Percentiles rank a stretch among this genome's conserved stretches.
Conservation (phyloP, 2,888 invertebrate species). For the Pachliopta kotzebuea region DNA sequence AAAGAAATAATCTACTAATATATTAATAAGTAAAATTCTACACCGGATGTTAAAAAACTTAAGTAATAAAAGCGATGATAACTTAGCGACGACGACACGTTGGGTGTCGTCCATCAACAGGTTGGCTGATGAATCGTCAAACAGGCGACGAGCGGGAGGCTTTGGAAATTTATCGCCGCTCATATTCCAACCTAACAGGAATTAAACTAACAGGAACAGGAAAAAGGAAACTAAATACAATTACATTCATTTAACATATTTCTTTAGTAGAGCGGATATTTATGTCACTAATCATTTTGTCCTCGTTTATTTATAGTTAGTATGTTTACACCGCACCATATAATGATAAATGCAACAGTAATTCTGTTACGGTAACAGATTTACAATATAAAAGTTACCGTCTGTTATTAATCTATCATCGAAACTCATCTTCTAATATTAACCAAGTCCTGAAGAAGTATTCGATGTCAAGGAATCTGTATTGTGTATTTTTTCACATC, state of each 20-base stretch:
- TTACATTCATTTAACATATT: not conserved
- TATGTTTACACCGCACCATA: too few species aligned
- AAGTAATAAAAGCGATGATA: conserved; percentile 4
- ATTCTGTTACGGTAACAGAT: too few species aligned
- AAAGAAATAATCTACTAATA: not conserved
- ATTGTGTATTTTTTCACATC: too few species aligned
- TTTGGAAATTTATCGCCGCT: conserved; percentile 19
- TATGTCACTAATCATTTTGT: too few species aligned
- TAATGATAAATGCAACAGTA: too few species aligned
- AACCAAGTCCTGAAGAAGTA: too few species aligned
- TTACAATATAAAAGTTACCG: too few species aligned
- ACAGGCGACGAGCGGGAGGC: conserved; percentile 1
- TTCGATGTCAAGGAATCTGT: too few species aligned
- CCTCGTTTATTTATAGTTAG: too few species aligned
- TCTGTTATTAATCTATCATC: too few species aligned
- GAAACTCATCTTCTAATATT: too few species aligned
- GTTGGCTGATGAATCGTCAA: not conserved
- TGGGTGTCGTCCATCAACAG: not conserved
- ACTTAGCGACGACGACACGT: not conserved
- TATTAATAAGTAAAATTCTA: not conserved
- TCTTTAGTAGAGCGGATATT: not conserved
- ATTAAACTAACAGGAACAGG: conserved; percentile 23
- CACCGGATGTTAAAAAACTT: not conserved
- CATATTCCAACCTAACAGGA: conserved; percentile 21
- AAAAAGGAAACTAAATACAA: conserved; percentile 8